phyloP scores from a whole-genome alignment of 92 coral and sea anemone species.

The Siderastrea siderea region DNA sequence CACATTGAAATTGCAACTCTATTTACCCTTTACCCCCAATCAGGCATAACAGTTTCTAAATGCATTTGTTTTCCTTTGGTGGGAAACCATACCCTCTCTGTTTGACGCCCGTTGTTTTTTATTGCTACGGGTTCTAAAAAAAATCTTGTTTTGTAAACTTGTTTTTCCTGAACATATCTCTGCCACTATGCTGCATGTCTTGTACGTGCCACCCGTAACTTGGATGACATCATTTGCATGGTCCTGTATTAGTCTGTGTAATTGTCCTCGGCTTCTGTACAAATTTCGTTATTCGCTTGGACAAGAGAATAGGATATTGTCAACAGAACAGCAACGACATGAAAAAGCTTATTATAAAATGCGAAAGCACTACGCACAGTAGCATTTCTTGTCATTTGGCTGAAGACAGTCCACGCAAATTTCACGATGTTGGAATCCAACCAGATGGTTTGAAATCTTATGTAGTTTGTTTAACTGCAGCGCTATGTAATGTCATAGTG shows the following conservation, averaged over 20 bases:
- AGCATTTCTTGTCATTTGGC: background rate
- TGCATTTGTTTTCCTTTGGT: too few relatives aligned
- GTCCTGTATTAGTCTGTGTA: background rate
- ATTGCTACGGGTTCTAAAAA: too few relatives aligned
- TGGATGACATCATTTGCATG: background rate
- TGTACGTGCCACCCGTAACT: background rate
- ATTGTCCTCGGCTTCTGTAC: background rate
- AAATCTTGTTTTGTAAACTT: background rate
- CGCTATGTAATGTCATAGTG: constrained; percentile 51
- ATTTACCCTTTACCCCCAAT: too few relatives aligned
- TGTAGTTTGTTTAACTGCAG: constrained; percentile 52
- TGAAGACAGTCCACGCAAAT: background rate
- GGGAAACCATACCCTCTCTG: too few relatives aligned
- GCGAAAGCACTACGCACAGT: background rate
- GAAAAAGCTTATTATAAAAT: background rate
- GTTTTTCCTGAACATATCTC: background rate
- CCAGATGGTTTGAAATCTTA: constrained; percentile 61
- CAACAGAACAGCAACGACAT: background rate
- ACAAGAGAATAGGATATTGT: background rate
- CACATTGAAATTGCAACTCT: too few relatives aligned
- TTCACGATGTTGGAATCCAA: background rate
- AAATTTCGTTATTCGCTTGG: background rate
- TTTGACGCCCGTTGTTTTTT: too few relatives aligned
- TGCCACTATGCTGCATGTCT: background rate
- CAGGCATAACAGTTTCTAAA: too few relatives aligned